Evolutionary conservation across 2,888 invertebrate genomes (phyloP), one percentile per base, ranked within the genome.

Genomic region (Cataglyphis cursor): DNA sequence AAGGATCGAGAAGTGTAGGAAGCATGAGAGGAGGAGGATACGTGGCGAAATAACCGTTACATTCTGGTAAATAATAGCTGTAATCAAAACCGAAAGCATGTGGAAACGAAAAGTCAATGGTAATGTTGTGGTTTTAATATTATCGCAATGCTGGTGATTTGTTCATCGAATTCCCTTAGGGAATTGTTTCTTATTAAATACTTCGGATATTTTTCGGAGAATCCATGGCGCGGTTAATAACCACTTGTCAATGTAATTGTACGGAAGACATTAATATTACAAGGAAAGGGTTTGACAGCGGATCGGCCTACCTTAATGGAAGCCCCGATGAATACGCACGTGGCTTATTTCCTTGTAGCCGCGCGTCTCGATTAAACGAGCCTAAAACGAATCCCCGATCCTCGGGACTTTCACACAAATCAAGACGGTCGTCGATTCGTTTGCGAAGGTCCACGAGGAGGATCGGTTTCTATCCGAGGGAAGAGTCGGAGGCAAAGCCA

Each of bases 321-420:
- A 75, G 41, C 48, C 12, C 54, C 62, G 44, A 31, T n/a, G 28
- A 28, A 28, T 18, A 28, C 41, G 38, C 59, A 48, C 59, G 57
- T 65, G 21, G 18, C 24, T 35, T 59, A 24, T 28, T n/a, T 35
- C n/a, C 75, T 35, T 48, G 41, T 18, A n/a, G 74, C 9, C 35
- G 28, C 35, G 44, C 57, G 24, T 31, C 62, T 65, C 76, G 76
- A 76, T 82, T 82, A 82, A 82, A 82, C 66, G 68, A 51, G 76
- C 68, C 48, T 51, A 76, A 48, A 82, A 82, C 76, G 61, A 82
- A 82, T 82, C 61, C 48, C 38, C 54, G 59, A 31, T 65, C 31
- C 28, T 38, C 9, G 59, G 64, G 75, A 48, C 61, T 18, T 48
- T 76, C 65, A 35, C 66, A 76, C 76, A 82, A 76, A 82, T 82